Base-by-base conservation (phyloP, 2,888 invertebrate species). In the Spilarctia lutea region DNA sequence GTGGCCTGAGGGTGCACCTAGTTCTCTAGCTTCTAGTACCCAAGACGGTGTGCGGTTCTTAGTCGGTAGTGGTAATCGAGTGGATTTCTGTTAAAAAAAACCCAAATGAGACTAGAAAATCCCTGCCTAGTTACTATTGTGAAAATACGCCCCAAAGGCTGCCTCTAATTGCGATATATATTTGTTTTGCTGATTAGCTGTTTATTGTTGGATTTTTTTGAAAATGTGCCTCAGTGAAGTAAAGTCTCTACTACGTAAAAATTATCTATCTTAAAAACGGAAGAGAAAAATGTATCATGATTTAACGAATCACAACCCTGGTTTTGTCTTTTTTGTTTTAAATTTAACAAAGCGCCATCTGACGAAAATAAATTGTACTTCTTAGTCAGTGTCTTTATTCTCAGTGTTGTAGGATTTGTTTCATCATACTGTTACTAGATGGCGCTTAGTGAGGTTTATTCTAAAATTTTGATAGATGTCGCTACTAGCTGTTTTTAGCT, bases 321-420 rank as follows among this genome's bases (percentile, higher is more conserved):
- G 10, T n/a, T n/a, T 39, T n/a, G 39, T 2, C 0, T 6, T n/a
- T 27, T 39, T 60, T n/a, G 13, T 3, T 8, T 35, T 33, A 65
- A 24, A 52, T n/a, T 70, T 68, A 20, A 1, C 39, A 67, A 39
- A 81, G 73, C 79, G 85, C 85, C 83, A 83, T 81, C 83, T 83
- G 69, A 45, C 11, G 1, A 16, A 7, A 6, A 3, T 3, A 0
- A 1, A 0, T 1, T 3, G 16, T 65, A 79, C 56, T 60, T 20
- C 0, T 16, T 63, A 65, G 16, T 11, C 1, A 1, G 1, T 0
- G 30, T 6, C 7, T 7, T 65, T 16, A 3, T 11, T 10, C 3
- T 16, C 8, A 0, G 2, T 1, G 3, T 0, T 18, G 0, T 6
- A 8, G 7, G 3, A 0, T 2, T 1, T 10, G 72, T 35, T 66